Base-by-base conservation (phyloP, 2,888 invertebrate species). In the Cataglyphis cursor region DNA sequence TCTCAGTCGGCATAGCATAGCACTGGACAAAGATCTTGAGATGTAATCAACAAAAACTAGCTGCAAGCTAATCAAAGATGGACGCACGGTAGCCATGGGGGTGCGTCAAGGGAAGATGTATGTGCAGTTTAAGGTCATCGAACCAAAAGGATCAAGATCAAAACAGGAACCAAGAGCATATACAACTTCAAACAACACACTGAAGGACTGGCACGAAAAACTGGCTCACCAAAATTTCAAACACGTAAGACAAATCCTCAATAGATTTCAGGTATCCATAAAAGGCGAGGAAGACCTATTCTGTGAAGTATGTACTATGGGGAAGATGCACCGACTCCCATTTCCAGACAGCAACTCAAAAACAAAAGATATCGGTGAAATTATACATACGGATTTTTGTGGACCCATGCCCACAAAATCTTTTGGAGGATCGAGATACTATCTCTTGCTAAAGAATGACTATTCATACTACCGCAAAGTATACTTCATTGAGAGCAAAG, bases 191-290 rank as follows among this genome's bases (percentile, higher is more conserved):
- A 59, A 6, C 6, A 15, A 28, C 6, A 28, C 28, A 15, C 6
- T 86, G 8, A 28, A 78, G 12, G 41, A 28, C 12, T 85, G 85
- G 88, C 86, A 85, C 68, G 70, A 86, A 51, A 82, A 61, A 28
- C 10, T 90, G 10, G 89, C 80, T 0, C 85, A 88, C 44, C 87
- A 88, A 64, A 87, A 89, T 28, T 3, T n/a, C 0, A 35, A 21
- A 9, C 41, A 85, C 9, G 81, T 85, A 15, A 84, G 83, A 24
- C 51, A 81, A 10, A 62, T 76, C 8, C 48, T 88, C 21, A 75
- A 76, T 3, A 21, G 31, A n/a, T 3, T 41, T 48, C 15, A 54
- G 41, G 38, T 65, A 5, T 0, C 15, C 21, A 51, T 65, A 3
- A 38, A 65, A 9, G 6, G 9, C 1, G 21, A 51, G 9, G 54